These are phyloP conservation scores for Poeciliopsis retropinna DNA, from an alignment of 2,113 vertebrate species.

Conservation along the genomic window DNA sequence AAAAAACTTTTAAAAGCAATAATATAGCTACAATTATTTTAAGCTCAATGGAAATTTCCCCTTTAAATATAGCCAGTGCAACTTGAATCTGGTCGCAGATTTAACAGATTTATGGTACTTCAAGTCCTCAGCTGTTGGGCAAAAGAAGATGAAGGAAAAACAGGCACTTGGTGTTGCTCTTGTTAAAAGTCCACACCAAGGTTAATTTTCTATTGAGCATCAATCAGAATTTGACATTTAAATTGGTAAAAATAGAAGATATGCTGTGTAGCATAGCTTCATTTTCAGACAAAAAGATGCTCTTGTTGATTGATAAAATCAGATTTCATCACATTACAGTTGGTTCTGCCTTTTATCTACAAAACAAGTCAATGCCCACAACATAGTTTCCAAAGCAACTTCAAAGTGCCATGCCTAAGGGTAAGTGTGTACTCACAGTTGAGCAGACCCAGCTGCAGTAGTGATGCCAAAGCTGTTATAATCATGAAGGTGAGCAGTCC, in stretches of 20 bases:
- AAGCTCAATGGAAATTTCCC: neutral
- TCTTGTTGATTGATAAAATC: neutral
- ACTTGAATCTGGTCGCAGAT: neutral
- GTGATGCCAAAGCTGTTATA: conserved; percentile 92
- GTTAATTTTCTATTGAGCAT: neutral
- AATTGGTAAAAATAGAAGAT: neutral
- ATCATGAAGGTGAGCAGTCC: conserved; percentile 97
- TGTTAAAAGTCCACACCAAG: neutral
- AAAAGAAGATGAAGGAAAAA: no score
- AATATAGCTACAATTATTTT: neutral
- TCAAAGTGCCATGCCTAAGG: neutral
- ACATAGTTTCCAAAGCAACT: neutral
- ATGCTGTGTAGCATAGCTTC: neutral
- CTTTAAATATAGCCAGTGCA: neutral
- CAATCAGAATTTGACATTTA: neutral
- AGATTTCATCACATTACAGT: neutral
- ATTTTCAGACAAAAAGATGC: neutral
- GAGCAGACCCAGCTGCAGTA: conserved; percentile 93
- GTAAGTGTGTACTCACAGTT: conserved; percentile 85
- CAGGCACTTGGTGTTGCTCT: neutral
- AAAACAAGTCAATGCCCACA: neutral
- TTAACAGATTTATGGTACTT: neutral
- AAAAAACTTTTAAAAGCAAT: neutral
- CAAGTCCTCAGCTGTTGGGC: no score
- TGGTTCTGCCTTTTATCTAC: neutral